A percentile compares a stretch with the other conserved stretches of the same genome.
phyloP scores from a whole-genome alignment of 2,888 invertebrate species.

The Dynastes hyllus region DNA sequence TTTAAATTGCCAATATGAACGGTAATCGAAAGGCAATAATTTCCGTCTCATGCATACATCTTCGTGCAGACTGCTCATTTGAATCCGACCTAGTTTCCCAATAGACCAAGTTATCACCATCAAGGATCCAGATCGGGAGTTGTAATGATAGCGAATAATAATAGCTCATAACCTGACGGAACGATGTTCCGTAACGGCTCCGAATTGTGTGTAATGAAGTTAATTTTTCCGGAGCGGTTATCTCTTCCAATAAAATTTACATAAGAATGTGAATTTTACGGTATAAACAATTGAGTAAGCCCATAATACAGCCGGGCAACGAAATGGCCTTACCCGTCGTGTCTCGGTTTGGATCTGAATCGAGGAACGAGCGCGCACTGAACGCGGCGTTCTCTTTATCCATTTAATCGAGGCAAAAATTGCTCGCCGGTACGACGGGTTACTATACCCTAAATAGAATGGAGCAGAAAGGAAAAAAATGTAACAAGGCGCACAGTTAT shows the following conservation, averaged over 20 bases:
- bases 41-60: neutral
- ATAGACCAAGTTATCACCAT: neutral
- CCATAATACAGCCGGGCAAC: conserved; percentile 1
- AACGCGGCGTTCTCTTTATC: conserved; percentile 25
- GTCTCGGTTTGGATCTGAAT: conserved; percentile 8
- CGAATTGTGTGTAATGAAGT: conserved; percentile 31
- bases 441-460: conserved; percentile 29
- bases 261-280: conserved; percentile 48
- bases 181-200: conserved; percentile 19
- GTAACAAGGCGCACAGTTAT: conserved; percentile 26
- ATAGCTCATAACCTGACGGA: conserved; percentile 11
- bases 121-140: conserved; percentile 8
- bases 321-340: neutral
- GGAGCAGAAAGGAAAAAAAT: conserved; percentile 16
- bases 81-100: conserved; percentile 10
- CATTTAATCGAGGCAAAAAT: conserved; percentile 9
- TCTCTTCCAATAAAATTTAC: conserved; percentile 49
- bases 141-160: conserved; percentile 9
- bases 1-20: neutral
- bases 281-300: conserved; percentile 45
- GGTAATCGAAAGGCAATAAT: neutral
- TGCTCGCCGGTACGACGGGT: neutral
- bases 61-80: neutral
- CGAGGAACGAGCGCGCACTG: neutral
- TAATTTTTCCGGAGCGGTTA: conserved; percentile 31